A percentile compares a stretch with the other conserved stretches of the same genome.
These are phyloP conservation scores for Bergia puertoricense DNA, from an alignment of 92 coral and sea anemone genomes.

Conservation along the genomic window DNA sequence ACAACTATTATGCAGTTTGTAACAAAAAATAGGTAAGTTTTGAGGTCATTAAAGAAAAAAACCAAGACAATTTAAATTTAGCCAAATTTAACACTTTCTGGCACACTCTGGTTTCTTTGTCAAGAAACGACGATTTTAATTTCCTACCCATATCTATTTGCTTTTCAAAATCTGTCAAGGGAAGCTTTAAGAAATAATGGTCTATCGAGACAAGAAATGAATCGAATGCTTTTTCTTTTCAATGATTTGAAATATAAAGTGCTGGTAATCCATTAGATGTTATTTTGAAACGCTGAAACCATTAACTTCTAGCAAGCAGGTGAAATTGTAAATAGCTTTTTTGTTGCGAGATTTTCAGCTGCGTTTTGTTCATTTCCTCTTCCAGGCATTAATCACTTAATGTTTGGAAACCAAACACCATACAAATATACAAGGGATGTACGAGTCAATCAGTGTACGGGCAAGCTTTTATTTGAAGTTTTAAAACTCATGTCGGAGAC, in stretches of 20 bases:
- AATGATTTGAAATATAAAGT: neutral
- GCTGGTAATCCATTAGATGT: neutral
- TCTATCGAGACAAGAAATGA: neutral
- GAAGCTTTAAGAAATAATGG: neutral
- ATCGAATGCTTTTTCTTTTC: neutral
- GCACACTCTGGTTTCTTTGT: neutral
- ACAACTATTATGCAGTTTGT: neutral
- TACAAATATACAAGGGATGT: neutral
- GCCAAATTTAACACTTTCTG: neutral
- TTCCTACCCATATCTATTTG: neutral
- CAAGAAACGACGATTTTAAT: conserved; percentile 2
- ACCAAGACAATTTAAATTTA: neutral
- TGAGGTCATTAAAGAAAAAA: neutral
- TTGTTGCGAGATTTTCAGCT: neutral
- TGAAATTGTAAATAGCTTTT: neutral
- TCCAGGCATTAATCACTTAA: neutral
- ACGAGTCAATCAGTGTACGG: neutral
- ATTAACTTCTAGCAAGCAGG: conserved; percentile 9
- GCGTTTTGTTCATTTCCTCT: conserved; percentile 15
- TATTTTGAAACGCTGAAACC: neutral
- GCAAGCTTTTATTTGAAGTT: neutral
- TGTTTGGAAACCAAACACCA: conserved; percentile 11
- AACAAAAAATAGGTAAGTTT: neutral
- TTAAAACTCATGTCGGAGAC: neutral
- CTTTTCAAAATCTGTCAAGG: neutral